These are phyloP conservation scores for Hippoglossus hippoglossus DNA, from an alignment of 2,797 vertebrate genomes.

Conservation along the genomic window DNA sequence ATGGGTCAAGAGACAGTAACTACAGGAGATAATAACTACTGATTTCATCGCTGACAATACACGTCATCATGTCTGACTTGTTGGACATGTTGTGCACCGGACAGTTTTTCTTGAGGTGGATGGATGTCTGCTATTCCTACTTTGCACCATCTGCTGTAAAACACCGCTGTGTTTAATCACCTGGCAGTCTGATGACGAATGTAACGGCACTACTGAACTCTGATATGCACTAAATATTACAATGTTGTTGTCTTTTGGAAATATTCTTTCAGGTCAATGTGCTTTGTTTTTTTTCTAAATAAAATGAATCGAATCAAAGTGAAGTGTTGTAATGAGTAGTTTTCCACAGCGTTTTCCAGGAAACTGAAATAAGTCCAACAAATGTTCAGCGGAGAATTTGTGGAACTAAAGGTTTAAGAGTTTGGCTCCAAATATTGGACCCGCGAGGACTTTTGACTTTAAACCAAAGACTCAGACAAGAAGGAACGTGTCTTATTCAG, in stretches of 20 bases:
- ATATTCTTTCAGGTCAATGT: not conserved
- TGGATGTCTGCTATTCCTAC: too few species aligned
- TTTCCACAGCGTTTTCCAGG: too few species aligned
- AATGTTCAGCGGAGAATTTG: too few species aligned
- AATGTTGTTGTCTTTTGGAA: not conserved
- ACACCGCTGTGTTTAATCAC: too few species aligned
- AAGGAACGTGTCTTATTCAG: too few species aligned
- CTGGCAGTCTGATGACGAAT: not conserved
- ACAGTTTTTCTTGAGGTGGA: constrained; percentile 1
- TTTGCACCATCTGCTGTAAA: too few species aligned
- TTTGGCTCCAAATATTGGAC: too few species aligned
- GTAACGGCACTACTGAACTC: constrained; percentile 53
- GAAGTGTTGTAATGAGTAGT: too few species aligned
- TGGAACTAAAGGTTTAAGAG: too few species aligned
- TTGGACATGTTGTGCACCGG: not conserved
- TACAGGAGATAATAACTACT: not conserved
- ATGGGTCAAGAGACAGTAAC: not conserved
- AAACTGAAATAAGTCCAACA: too few species aligned
- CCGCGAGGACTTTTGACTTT: too few species aligned
- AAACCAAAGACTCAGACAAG: too few species aligned
- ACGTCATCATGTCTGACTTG: not conserved
- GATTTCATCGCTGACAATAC: not conserved
- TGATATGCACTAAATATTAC: constrained; percentile 32
- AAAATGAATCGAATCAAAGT: not conserved
- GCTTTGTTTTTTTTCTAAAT: not conserved